Evolutionary conservation across 1,140 invertebrate species (phyloP), one percentile per base, ranked within the genome.

Genomic region (Mya arenaria): DNA sequence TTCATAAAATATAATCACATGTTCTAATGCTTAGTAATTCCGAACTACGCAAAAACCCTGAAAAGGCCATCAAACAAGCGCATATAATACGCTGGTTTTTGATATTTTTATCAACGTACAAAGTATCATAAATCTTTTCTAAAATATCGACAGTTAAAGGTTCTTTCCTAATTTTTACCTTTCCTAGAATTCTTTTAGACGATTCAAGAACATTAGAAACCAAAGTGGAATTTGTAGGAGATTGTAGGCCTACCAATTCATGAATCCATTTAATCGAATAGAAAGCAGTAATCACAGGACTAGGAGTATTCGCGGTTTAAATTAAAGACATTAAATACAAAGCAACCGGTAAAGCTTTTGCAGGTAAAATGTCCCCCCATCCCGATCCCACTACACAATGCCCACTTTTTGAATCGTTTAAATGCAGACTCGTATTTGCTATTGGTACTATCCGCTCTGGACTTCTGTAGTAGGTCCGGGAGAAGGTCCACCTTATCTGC

Each of bases 311-410:
- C 37, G 63, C 63, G 41, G 63, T 6, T n/a, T 66, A 37, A 66
- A 66, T 66, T 6, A 66, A 66, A n/a, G 63, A 66, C 5, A 34
- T 28, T 56, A 56, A 58, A 73, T 73, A 73, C 5, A 73, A 5
- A 5, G 48, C 69, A 23, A 73, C 44, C 6, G 41, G 25, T 23
- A 73, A 34, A 56, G 69, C 19, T 36, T 58, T 73, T 23, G 69
- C 69, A 34, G 69, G 28, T 6, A 73, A 73, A 52, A 36, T n/a
- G 1, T 32, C 52, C 55, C 48, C 55, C 30, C 41, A n/a, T 55
- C 37, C 69, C 30, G 6, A 56, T 56, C 55, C 25, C 5, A 39
- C 58, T 55, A 56, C 23, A 23, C 5, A 73, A 36, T 6, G 3
- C 48, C 69, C 69, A 73, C 25, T 55, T 36, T 37, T 8, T 37